These are phyloP conservation scores for Proctacanthus coquilletti DNA, from an alignment of 1,140 invertebrate genomes.

Conservation along the genomic window DNA sequence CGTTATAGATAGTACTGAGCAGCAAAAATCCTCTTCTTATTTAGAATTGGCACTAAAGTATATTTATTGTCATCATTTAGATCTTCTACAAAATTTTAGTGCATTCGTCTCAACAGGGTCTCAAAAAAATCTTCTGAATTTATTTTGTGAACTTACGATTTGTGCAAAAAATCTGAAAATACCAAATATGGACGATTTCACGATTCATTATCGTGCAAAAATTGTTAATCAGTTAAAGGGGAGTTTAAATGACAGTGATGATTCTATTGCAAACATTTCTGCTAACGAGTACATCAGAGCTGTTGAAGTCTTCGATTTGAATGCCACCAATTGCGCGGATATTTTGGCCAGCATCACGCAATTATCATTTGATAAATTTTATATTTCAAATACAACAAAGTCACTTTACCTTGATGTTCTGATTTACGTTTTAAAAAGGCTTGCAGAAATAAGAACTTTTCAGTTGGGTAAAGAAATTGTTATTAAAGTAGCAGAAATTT, in stretches of 20 bases:
- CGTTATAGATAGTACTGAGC: neutral
- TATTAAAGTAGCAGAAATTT: slow-evolving; percentile 11
- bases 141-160: slow-evolving; percentile 15
- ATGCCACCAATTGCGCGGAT: too few species aligned
- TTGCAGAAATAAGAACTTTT: slow-evolving; percentile 12
- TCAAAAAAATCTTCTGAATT: slow-evolving; percentile 15
- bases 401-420: slow-evolving; percentile 18
- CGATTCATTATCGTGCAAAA: slow-evolving; percentile 17
- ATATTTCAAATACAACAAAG: too few species aligned
- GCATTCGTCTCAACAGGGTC: slow-evolving; percentile 8
- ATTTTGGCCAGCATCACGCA: too few species aligned
- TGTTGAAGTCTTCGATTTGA: too few species aligned
- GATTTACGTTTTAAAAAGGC: slow-evolving; percentile 12
- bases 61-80: slow-evolving; percentile 15
- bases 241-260: too few species aligned
- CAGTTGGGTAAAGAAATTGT: slow-evolving; percentile 14
- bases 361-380: too few species aligned
- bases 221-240: slow-evolving; percentile 17
- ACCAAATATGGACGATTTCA: slow-evolving; percentile 11
- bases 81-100: slow-evolving; percentile 14
- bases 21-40: too few species aligned
- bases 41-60: slow-evolving; percentile 17
- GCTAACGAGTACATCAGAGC: too few species aligned
- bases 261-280: too few species aligned
- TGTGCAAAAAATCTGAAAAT: slow-evolving; percentile 9